These are phyloP conservation scores for Tetramorium bicarinatum DNA, from an alignment of 2,888 invertebrate species.

Conservation along the genomic window DNA sequence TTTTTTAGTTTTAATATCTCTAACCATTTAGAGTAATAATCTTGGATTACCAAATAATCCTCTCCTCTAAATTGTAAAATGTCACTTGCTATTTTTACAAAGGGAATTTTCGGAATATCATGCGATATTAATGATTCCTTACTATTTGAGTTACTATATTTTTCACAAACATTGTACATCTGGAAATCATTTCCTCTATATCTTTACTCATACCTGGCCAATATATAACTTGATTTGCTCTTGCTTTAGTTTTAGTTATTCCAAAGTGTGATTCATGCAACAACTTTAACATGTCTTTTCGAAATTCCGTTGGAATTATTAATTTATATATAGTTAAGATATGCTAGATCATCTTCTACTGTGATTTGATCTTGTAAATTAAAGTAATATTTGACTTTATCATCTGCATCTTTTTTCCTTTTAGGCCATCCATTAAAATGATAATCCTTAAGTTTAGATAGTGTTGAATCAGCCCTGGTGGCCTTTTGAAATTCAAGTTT, in stretches of 20 bases:
- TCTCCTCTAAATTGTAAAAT: not conserved
- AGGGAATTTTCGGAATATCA: not conserved
- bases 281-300: not conserved
- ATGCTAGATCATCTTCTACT: not conserved
- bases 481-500: not conserved
- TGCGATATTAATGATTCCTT: not conserved
- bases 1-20: not conserved
- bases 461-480: not conserved
- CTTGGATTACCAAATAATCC: not conserved
- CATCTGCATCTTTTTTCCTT: constrained; percentile 2
- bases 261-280: constrained; percentile 1
- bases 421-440: constrained; percentile 8
- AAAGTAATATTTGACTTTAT: not conserved
- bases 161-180: not conserved
- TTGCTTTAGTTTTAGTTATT: not conserved
- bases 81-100: not conserved
- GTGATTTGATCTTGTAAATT: constrained; percentile 5
- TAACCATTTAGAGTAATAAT: constrained; percentile 7
- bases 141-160: not conserved
- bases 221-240: not conserved
- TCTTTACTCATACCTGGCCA: not conserved
- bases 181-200: not conserved
- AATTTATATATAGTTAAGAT: constrained; percentile 14
- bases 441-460: not conserved
- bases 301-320: not conserved